These are phyloP conservation scores for Mechanitis mazaeus DNA, from an alignment of 2,888 invertebrate genomes.

Conservation along the genomic window DNA sequence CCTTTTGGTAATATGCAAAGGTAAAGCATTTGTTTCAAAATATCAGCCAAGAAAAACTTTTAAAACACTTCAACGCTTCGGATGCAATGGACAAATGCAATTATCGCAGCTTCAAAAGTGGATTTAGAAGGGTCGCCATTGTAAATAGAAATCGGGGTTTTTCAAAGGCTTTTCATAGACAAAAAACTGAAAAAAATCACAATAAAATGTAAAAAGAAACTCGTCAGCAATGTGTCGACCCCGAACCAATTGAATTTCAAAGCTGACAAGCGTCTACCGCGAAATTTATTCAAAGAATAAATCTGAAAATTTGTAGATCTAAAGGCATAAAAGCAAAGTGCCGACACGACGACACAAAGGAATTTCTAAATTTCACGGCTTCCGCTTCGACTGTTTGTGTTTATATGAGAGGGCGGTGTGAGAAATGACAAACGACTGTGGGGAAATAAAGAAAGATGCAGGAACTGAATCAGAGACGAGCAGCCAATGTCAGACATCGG, in stretches of 20 bases:
- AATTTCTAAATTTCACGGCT: slow-evolving; percentile 76
- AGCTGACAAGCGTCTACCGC: slow-evolving; percentile 72
- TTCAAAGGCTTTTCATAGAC: slow-evolving; percentile 43
- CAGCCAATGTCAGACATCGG: slow-evolving; percentile 42
- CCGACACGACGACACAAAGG: slow-evolving; percentile 72
- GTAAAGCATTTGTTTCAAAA: not conserved
- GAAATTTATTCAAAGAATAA: slow-evolving; percentile 77
- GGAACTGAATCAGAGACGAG: slow-evolving; percentile 30
- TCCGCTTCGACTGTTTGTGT: slow-evolving; percentile 72
- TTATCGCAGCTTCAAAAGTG: slow-evolving; percentile 24
- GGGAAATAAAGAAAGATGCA: slow-evolving; percentile 35
- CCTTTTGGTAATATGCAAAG: not conserved
- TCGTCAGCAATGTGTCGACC: slow-evolving; percentile 73
- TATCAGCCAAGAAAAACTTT: slow-evolving; percentile 16
- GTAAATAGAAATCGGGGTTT: slow-evolving; percentile 26
- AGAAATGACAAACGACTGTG: slow-evolving; percentile 69
- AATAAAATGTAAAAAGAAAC: slow-evolving; percentile 57
- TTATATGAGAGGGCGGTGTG: slow-evolving; percentile 67
- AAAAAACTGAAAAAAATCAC: slow-evolving; percentile 44
- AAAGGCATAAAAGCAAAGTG: slow-evolving; percentile 71
- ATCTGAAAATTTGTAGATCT: slow-evolving; percentile 77
- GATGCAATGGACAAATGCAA: slow-evolving; percentile 23
- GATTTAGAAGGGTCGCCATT: slow-evolving; percentile 25
- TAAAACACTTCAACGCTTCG: slow-evolving; percentile 22
- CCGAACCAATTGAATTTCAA: slow-evolving; percentile 75